Base-by-base conservation (phyloP, 1,140 invertebrate species). In the Drosophila truncata region DNA sequence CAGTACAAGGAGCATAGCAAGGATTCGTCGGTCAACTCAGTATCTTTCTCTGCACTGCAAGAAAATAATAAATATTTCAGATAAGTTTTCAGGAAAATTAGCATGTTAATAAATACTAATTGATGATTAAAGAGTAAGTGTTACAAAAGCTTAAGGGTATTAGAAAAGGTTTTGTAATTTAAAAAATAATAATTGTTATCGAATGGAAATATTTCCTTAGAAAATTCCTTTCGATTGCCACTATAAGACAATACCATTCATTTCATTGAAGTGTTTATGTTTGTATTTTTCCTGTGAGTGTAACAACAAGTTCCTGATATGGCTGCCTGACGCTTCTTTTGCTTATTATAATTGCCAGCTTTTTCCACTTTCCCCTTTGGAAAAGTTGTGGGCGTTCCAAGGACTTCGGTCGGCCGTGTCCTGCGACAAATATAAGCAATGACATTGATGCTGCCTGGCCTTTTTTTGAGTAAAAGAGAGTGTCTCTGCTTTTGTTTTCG, bases 331-430 rank as follows among this genome's bases (percentile, higher is more conserved):
- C 66, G 61, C 65, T 69, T 82, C 59, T 57, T 55, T 70, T 80
- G 66, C 72, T 83, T 87, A 83, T 83, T 83, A 87, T 87, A 87
- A 87, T 87, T 87, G 84, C 84, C 84, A 62, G 65, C 65, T 59
- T 75, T 87, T 88, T 83, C 76, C 60, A 74, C 78, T 63, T 66
- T 80, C 39, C 62, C 69, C 44, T 44, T 54, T 35, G 31, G 55
- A 42, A 44, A 59, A 58, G 61, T 67, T 75, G 69, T 66, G 63
- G 57, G 57, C 46, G 73, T 60, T 60, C 42, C 66, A 79, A 72
- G 69, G 72, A 29, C 76, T 78, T 80, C 33, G 71, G 54, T 46
- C 29, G 64, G 37, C 37, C 57, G 64, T 70, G 80, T 71, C 52
- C 66, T 59, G 42, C 69, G 50, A 82, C 75, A 77, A 82, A 82